These are phyloP conservation scores for Drosophila seclusa DNA, from an alignment of 2,888 invertebrate genomes.

Conservation along the genomic window DNA sequence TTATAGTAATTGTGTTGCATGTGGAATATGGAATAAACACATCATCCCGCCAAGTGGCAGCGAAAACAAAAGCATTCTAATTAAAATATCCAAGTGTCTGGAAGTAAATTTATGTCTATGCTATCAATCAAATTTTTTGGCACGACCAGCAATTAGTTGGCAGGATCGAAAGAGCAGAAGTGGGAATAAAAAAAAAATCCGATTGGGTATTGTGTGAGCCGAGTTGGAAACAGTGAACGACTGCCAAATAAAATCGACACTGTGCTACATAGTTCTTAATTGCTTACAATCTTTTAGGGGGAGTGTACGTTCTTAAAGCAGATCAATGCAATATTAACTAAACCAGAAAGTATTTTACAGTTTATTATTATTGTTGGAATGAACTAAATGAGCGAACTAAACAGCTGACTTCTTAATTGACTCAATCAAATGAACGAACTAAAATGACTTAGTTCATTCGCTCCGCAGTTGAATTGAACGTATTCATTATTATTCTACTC, in stretches of 20 bases:
- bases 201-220: conserved; percentile 16
- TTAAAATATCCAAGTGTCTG: conserved; percentile 67
- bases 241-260: conserved; percentile 39
- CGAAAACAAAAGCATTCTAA: conserved; percentile 66
- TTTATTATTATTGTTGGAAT: neutral
- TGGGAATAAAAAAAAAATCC: conserved; percentile 22
- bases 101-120: conserved; percentile 34
- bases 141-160: conserved; percentile 48
- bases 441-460: neutral
- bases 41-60: conserved; percentile 15
- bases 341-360: neutral
- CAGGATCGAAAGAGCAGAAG: conserved; percentile 6
- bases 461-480: neutral
- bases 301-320: neutral
- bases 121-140: conserved; percentile 68
- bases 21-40: neutral
- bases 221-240: conserved; percentile 43
- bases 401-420: neutral
- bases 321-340: neutral
- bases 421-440: neutral
- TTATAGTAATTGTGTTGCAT: neutral
- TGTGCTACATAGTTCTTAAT: neutral
- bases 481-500: neutral
- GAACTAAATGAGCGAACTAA: neutral
- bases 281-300: neutral